phyloP scores from a whole-genome alignment of 2,797 vertebrate species.

The Crocidura indochinensis region DNA sequence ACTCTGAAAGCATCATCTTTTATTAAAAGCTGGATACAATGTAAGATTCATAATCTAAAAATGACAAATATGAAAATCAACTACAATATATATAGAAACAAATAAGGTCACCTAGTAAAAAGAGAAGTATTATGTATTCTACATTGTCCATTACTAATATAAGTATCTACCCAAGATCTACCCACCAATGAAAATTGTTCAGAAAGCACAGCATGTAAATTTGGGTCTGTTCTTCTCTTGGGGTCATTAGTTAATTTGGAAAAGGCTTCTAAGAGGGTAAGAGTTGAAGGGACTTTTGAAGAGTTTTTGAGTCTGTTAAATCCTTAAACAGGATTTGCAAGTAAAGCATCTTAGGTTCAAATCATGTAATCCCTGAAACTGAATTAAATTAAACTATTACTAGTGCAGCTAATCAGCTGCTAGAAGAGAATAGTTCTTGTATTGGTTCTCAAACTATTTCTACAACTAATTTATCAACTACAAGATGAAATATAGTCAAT shows the following conservation, averaged over 20 bases:
- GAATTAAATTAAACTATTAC: neutral
- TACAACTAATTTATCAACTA: slow-evolving; percentile 25
- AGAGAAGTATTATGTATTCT: neutral
- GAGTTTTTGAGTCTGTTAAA: neutral
- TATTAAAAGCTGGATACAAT: slow-evolving; percentile 22
- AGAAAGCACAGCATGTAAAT: slow-evolving; percentile 10
- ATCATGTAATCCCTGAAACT: neutral
- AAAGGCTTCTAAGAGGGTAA: neutral
- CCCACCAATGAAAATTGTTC: neutral
- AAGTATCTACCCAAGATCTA: too few relatives aligned
- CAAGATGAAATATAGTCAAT: slow-evolving; percentile 26
- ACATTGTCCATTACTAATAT: neutral
- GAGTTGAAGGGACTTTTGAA: neutral
- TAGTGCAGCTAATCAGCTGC: neutral
- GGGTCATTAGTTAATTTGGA: neutral
- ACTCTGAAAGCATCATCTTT: neutral
- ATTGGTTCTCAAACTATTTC: neutral
- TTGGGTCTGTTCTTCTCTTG: neutral
- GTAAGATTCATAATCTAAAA: slow-evolving; percentile 5
- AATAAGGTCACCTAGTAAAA: neutral
- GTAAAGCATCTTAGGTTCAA: neutral
- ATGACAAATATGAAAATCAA: slow-evolving; percentile 7
- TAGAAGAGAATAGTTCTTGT: slow-evolving; percentile 1
- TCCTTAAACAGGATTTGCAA: neutral
- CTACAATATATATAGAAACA: neutral